Percentiles rank a stretch among this genome's conserved stretches.
phyloP scores from a whole-genome alignment of 2,113 vertebrate genomes.

The Malurus elegans region DNA sequence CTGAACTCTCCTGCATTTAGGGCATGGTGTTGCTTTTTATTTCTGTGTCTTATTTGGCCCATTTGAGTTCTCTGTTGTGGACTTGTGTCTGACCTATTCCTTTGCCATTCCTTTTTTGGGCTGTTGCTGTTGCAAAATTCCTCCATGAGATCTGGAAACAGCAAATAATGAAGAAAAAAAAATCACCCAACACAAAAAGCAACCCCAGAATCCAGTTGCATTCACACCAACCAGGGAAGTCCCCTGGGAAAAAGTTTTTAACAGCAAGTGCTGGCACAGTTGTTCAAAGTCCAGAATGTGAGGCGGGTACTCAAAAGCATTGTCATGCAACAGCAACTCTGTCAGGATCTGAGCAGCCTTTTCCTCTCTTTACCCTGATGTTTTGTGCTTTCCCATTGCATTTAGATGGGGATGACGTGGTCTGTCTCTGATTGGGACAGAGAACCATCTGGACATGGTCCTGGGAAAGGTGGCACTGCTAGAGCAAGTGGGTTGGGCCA shows the following conservation, averaged over 20 bases:
- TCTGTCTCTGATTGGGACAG: not conserved
- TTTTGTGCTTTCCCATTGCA: not conserved
- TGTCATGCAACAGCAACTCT: not conserved
- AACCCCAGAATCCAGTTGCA: not conserved
- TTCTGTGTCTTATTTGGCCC: not conserved
- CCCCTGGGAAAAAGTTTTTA: not conserved
- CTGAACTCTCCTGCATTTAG: not conserved
- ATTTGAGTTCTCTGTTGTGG: not conserved
- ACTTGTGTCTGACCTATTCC: not conserved
- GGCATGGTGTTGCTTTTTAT: not conserved
- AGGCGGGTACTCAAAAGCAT: not conserved
- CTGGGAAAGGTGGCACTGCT: not conserved
- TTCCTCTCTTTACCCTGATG: not conserved
- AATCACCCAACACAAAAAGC: not conserved
- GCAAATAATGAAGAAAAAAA: not conserved
- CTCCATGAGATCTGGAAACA: not conserved
- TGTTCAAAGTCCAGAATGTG: rapidly evolving
- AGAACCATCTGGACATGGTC: not conserved
- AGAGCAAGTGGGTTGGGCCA: not conserved
- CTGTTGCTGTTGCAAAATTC: not conserved
- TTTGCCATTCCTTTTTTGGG: not conserved
- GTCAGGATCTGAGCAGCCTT: not conserved
- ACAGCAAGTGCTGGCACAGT: not conserved
- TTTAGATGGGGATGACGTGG: not conserved
- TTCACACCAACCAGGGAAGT: not conserved